Conservation (phyloP, 1,140 invertebrate species). For the Drosophila prosaltans region DNA sequence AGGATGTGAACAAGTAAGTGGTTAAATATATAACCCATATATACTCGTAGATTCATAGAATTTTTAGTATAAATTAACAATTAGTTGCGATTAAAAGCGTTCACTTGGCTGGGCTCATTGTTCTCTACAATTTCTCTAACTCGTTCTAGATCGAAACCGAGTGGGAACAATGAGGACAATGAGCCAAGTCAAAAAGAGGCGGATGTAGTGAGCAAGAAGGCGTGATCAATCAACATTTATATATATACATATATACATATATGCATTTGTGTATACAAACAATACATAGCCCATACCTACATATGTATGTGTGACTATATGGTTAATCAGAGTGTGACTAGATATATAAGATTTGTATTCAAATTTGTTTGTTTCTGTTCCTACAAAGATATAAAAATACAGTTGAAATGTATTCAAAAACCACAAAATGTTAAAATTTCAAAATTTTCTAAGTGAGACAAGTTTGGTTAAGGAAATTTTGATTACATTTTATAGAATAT, state of each 20-base stretch:
- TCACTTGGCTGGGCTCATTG: slow-evolving; percentile 67
- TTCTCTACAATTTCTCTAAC: slow-evolving; percentile 74
- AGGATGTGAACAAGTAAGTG: slow-evolving; percentile 93
- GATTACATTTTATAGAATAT: neutral
- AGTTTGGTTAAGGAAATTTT: no score
- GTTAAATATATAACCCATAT: neutral
- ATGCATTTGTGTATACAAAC: no score
- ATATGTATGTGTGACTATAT: slow-evolving; percentile 31
- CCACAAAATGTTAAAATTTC: neutral
- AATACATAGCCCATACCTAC: slow-evolving; percentile 1
- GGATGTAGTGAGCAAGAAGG: slow-evolving; percentile 15
- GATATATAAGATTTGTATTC: slow-evolving; percentile 53
- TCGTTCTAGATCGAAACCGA: slow-evolving; percentile 78
- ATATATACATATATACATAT: slow-evolving; percentile 9
- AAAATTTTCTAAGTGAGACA: neutral
- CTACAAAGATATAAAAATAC: slow-evolving; percentile 25
- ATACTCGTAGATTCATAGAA: no score
- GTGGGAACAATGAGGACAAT: slow-evolving; percentile 65
- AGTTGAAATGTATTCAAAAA: neutral
- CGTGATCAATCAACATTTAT: slow-evolving; percentile 22
- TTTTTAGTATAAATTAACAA: neutral
- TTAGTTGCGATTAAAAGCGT: slow-evolving; percentile 12
- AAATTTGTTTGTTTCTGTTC: slow-evolving; percentile 60
- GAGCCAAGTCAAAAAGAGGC: slow-evolving; percentile 48
- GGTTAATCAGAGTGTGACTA: slow-evolving; percentile 70